phyloP scores from a whole-genome alignment of 2,797 vertebrate species.

The Myripristis jacobus region DNA sequence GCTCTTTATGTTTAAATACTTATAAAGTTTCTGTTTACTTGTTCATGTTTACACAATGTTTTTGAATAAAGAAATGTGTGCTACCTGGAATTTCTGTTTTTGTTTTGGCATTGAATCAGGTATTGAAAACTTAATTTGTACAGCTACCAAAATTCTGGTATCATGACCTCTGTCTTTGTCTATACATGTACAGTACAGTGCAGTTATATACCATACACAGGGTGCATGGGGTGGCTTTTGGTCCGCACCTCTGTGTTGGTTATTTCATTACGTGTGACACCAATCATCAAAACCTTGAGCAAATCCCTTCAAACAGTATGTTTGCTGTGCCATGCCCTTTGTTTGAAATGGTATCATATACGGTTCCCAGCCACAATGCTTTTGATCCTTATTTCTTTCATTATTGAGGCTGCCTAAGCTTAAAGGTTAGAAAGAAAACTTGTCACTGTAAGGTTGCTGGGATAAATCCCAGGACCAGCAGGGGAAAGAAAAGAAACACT shows the following conservation, averaged over 20 bases:
- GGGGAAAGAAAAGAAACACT: neutral
- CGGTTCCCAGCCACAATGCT: too few relatives aligned
- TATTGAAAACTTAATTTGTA: too few relatives aligned
- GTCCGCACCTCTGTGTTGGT: neutral
- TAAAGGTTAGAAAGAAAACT: neutral
- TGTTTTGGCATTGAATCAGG: too few relatives aligned
- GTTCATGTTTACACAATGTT: too few relatives aligned
- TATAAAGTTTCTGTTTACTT: too few relatives aligned
- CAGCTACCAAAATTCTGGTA: too few relatives aligned
- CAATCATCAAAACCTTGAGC: neutral
- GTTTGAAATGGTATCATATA: neutral
- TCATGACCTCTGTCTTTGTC: neutral
- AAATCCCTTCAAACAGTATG: neutral
- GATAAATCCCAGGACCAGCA: neutral
- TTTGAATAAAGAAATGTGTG: too few relatives aligned
- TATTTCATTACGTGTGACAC: slow-evolving; percentile 9
- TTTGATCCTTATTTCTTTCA: too few relatives aligned
- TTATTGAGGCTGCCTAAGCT: neutral
- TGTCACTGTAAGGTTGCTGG: too few relatives aligned
- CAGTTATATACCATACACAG: neutral
- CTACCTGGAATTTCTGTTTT: too few relatives aligned
- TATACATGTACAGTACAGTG: neutral
- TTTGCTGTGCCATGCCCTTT: neutral
- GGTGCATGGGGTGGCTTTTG: neutral
- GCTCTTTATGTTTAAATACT: too few relatives aligned